Evolutionary conservation across 2,797 vertebrate species (phyloP), one percentile per base, ranked within the genome.

Genomic region (Sebastes umbrosus): DNA sequence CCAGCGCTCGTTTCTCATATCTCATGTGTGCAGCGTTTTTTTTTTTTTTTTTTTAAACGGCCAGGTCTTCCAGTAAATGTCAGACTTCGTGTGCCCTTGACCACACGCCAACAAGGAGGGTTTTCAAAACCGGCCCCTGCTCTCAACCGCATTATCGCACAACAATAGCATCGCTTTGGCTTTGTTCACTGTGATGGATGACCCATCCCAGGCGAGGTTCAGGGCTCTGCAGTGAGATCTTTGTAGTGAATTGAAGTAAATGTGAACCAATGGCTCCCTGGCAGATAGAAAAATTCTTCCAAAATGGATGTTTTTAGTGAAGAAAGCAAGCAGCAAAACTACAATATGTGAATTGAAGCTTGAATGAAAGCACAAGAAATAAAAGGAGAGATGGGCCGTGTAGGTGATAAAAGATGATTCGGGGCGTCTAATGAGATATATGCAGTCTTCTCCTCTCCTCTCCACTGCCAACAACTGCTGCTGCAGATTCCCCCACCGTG

Each of bases 371-470:
- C 9, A n/a, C 20, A n/a, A 4, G 20, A 72, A 66, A 63, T 58
- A 68, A 63, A 8, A 27, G 24, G 3, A 25, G 32, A 20, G 22
- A 71, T 69, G 32, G 46, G 63, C 14, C 13, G 73, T 67, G 57
- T 59, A 52, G 72, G 66, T 69, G 77, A 77, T 69, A 65, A 86
- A 59, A 54, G 62, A 88, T 73, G 29, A 85, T 88, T 77, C 55
- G 60, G 74, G 76, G 72, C 63, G 81, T 87, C 86, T 88, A 84
- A 88, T 80, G 84, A 90, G 83, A 79, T 80, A 86, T 79, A 20
- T 50, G 32, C 80, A 29, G 70, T 79, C 65, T 67, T 80, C 50
- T 83, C 75, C 75, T 85, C 73, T 50, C 79, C 46, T 85, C 73
- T 50, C 79, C 34, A 16, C 75, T 66, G 83, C 85, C 78, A 82